Base-by-base conservation (phyloP, 2,113 vertebrate species). In the Caracal caracal region DNA sequence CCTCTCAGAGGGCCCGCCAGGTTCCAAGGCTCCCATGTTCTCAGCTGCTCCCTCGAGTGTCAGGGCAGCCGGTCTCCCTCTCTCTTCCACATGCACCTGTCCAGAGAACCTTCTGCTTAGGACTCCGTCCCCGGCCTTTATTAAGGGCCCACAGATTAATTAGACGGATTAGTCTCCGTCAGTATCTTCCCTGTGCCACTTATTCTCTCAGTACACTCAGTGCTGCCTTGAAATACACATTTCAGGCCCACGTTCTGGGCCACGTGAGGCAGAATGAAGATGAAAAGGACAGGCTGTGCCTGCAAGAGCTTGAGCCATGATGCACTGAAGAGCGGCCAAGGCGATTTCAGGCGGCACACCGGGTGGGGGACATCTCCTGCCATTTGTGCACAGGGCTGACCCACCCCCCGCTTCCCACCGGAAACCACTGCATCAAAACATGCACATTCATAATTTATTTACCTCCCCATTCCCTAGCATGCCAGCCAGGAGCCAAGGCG, bases 381-480 rank as follows among this genome's bases (percentile, higher is more conserved):
- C 71, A 22, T 83, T 30, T 82, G 51, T 91, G 43, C 53, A 53
- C 6, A 66, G 66, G 40, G 22, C 84, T 61, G 71, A 78, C 63
- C 80, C 35, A 37, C 37, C 47, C 17, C 30, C 15, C 30, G 22
- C 66, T 82, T 70, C 80, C 93, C 59, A 37, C 68, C 47, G 61
- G 76, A 66, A 96, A 51, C 43, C 61, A 68, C 65, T 71, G 86
- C 84, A 94, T 97, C 17, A 22, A 98, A 98, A 91, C 93, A 97
- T 85, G 96, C 94, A 81, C 98, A 97, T 97, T 88, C 97, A 98
- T 98, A 98, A 98, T 98, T 98, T 98, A 98, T 98, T 98, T 98
- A 98, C 98, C 98, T 98, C 97, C 97, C 85, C 63, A 92, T 97
- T 98, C 98, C 98, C 98, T 98, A 98, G 97, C 96, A 96, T 98